phyloP scores from a whole-genome alignment of 2,888 invertebrate genomes.

The Phortica magna region DNA sequence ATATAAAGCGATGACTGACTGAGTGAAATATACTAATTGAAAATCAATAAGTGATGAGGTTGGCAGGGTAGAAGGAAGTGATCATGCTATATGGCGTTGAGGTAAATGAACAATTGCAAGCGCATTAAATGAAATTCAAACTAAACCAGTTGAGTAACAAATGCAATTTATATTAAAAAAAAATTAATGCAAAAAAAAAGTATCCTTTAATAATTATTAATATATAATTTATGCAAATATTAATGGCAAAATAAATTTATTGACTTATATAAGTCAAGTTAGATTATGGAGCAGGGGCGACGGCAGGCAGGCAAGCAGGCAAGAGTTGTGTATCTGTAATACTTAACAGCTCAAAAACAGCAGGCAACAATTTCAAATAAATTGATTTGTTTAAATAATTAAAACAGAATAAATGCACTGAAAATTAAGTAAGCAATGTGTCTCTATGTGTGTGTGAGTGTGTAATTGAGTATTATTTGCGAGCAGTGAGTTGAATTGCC shows the following conservation, averaged over 20 bases:
- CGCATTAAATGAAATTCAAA: slow-evolving; percentile 15
- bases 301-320: too few species aligned
- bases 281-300: too few species aligned
- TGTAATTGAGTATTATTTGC: too few species aligned
- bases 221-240: slow-evolving; percentile 61
- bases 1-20: slow-evolving; percentile 8
- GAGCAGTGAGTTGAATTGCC: background rate
- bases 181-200: background rate
- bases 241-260: slow-evolving; percentile 47
- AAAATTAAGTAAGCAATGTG: background rate
- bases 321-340: too few species aligned
- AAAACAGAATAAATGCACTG: background rate
- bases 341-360: background rate
- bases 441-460: background rate
- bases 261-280: background rate
- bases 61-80: background rate
- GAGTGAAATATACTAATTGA: slow-evolving; percentile 60
- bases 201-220: slow-evolving; percentile 9
- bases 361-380: slow-evolving; percentile 38
- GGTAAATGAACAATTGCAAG: too few species aligned
- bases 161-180: background rate
- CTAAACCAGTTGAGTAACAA: slow-evolving; percentile 9
- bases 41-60: slow-evolving; percentile 59
- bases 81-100: slow-evolving; percentile 18
- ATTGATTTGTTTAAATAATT: slow-evolving; percentile 56